phyloP scores from a whole-genome alignment of 2,888 invertebrate genomes.

The Pandemis corylana region DNA sequence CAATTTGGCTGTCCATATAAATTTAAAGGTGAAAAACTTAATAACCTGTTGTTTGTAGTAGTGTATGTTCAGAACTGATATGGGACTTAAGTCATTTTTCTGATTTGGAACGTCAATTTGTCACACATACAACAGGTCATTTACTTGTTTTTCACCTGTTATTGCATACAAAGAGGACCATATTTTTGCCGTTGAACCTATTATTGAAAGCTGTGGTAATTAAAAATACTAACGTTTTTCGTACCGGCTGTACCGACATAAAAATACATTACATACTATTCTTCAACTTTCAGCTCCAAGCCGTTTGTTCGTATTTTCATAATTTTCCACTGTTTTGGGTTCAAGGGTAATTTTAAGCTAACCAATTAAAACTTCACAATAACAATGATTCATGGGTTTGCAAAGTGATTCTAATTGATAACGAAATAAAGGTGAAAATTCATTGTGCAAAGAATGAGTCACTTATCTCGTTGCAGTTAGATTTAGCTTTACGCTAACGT shows the following conservation, averaged over 20 bases:
- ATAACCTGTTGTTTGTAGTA: too few species aligned
- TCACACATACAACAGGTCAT: too few species aligned
- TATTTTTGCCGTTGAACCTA: too few species aligned
- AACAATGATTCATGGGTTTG: constrained; percentile 29
- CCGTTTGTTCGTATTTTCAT: constrained; percentile 65
- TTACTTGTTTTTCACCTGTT: too few species aligned
- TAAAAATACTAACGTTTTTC: not conserved
- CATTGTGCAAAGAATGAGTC: constrained; percentile 2
- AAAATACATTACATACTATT: not conserved
- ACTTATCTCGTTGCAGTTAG: constrained; percentile 15
- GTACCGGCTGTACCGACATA: not conserved
- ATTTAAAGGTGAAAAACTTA: too few species aligned
- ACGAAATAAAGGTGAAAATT: constrained; percentile 12
- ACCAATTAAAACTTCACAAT: constrained; percentile 34
- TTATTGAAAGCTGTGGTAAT: too few species aligned
- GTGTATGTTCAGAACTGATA: too few species aligned
- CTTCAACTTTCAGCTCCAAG: constrained; percentile 43
- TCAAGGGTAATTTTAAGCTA: constrained; percentile 66
- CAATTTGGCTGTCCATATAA: too few species aligned
- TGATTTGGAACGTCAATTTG: too few species aligned
- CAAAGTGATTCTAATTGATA: constrained; percentile 13
- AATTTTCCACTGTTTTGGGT: constrained; percentile 68
- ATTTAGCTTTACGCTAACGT: not conserved
- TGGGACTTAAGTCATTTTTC: too few species aligned
- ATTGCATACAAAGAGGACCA: too few species aligned